Percentiles rank a stretch among this genome's conserved stretches.
These are phyloP conservation scores for Cephalopachus bancanus DNA, from an alignment of 2,797 vertebrate genomes.

Conservation along the genomic window DNA sequence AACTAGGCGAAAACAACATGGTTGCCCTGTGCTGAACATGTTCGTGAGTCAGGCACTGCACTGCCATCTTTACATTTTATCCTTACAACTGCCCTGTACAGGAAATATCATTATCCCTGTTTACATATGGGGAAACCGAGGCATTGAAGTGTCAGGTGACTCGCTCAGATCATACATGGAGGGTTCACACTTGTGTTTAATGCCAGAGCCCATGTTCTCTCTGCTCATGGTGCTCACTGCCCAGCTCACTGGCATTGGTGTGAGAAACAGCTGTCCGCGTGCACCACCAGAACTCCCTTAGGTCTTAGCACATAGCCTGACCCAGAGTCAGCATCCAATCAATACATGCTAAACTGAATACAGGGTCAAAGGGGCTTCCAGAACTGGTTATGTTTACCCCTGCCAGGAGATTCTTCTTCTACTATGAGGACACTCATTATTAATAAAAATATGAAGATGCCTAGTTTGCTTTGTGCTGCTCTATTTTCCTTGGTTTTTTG, in stretches of 20 bases:
- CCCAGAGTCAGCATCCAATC: not conserved
- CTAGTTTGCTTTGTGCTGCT: not conserved
- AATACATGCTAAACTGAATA: not conserved
- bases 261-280: accelerated
- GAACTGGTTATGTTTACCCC: not conserved
- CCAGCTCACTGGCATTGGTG: accelerated
- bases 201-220: not conserved
- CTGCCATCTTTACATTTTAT: not conserved
- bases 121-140: not conserved
- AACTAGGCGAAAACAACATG: not conserved
- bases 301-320: not conserved
- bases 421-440: not conserved
- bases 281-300: not conserved
- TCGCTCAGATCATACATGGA: not conserved
- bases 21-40: not conserved
- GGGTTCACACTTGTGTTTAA: not conserved
- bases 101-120: too few species aligned
- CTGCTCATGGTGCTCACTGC: not conserved
- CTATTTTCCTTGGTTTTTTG: not conserved
- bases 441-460: not conserved
- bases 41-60: not conserved
- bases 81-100: not conserved
- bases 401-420: not conserved
- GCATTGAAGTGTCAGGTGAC: not conserved
- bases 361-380: not conserved